Percentiles rank a stretch among this genome's conserved stretches.
Conservation (phyloP, 2,888 invertebrate genomes). For the Hedya salicella region DNA sequence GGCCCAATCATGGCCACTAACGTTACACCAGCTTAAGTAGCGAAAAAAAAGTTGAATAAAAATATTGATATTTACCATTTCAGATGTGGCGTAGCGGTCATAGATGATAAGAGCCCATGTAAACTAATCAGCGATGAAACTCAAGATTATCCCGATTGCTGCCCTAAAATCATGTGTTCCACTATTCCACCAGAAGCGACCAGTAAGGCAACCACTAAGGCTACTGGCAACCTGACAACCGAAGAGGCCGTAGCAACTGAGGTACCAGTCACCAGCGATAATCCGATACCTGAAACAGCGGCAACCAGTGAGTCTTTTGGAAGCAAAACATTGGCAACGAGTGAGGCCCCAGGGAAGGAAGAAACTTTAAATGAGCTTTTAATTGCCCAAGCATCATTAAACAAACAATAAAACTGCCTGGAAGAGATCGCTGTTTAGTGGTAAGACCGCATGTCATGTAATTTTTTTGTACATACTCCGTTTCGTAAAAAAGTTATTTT, state of each 20-base stretch:
- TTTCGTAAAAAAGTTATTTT: too few species aligned
- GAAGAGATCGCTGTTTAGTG: too few species aligned
- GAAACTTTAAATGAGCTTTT: not conserved
- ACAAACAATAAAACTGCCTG: not conserved
- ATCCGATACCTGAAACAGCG: not conserved
- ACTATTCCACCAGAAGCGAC: not conserved
- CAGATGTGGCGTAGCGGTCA: slow-evolving; percentile 10
- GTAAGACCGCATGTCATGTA: too few species aligned
- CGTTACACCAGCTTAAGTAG: too few species aligned
- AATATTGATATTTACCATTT: not conserved
- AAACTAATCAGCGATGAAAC: not conserved
- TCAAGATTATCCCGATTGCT: slow-evolving; percentile 4
- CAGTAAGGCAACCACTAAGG: not conserved
- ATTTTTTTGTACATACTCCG: too few species aligned
- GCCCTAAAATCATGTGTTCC: not conserved
- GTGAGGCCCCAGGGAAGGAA: not conserved
- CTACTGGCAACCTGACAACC: not conserved
- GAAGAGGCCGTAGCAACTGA: not conserved
- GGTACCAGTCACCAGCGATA: not conserved
- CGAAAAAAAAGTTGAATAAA: too few species aligned
- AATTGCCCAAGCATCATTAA: not conserved
- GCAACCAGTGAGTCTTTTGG: not conserved
- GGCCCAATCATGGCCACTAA: too few species aligned
- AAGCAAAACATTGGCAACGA: not conserved
- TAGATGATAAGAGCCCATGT: not conserved